Evolutionary conservation across 1,140 invertebrate species (phyloP).

Genomic region (Oryzaephilus surinamensis): DNA sequence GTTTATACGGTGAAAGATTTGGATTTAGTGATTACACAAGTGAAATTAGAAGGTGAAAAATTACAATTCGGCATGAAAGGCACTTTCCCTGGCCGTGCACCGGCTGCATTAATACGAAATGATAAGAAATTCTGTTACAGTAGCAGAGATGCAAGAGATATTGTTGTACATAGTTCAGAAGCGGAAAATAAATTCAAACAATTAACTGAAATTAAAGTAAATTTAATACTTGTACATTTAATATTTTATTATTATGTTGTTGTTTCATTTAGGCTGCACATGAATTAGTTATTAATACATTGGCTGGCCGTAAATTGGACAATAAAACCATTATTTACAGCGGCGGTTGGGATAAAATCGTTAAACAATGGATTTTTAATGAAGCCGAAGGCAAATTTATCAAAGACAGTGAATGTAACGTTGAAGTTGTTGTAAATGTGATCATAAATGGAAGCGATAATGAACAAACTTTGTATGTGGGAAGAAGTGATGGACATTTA

Average conservation of each 20-base stretch:
- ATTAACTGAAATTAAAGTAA: conserved; percentile 30
- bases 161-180: conserved; percentile 31
- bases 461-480: conserved; percentile 31
- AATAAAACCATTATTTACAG: conserved; percentile 31
- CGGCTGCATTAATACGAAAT: conserved; percentile 23
- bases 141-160: conserved; percentile 31
- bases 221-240: neutral
- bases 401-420: conserved; percentile 19
- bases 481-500: conserved; percentile 35
- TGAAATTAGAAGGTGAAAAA: conserved; percentile 34
- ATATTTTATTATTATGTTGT: conserved; percentile 2
- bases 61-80: conserved; percentile 28
- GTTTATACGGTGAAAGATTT: conserved; percentile 38
- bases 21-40: conserved; percentile 37
- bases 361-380: conserved; percentile 37
- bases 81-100: conserved; percentile 33
- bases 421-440: conserved; percentile 34
- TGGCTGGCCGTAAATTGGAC: conserved; percentile 23
- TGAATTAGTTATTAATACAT: conserved; percentile 37
- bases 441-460: conserved; percentile 30
- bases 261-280: conserved; percentile 29
- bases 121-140: conserved; percentile 32
- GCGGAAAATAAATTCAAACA: conserved; percentile 26
- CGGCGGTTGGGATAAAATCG: conserved; percentile 38
- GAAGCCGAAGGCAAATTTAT: conserved; percentile 18